Conservation (phyloP, 2,888 invertebrate species). For the Netelia melanura region DNA sequence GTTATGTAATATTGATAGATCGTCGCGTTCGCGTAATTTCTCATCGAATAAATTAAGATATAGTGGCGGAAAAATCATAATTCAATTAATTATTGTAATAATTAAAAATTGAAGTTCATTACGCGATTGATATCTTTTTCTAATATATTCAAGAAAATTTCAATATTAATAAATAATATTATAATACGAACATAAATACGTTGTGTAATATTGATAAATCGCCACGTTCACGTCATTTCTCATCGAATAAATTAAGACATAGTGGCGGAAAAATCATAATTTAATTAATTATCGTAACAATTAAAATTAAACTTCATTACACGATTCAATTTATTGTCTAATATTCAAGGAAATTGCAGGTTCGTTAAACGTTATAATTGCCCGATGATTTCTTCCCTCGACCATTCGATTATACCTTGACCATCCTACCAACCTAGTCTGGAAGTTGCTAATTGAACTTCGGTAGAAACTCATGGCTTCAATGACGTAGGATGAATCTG, state of each 20-base stretch:
- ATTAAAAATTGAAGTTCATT: background rate
- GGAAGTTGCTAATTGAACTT: constrained; percentile 48
- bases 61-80: no score
- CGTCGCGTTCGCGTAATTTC: no score
- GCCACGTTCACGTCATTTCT: no score
- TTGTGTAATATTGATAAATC: no score
- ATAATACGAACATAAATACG: no score
- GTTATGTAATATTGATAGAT: no score
- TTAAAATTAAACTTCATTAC: background rate
- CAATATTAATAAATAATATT: background rate
- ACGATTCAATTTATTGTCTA: background rate
- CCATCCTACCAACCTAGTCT: background rate
- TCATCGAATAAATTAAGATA: no score
- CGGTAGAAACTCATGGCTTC: constrained; percentile 5
- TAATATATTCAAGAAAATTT: background rate
- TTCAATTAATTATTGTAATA: no score
- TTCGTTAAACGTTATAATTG: background rate
- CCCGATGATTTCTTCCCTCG: background rate
- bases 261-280: no score
- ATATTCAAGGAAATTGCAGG: background rate
- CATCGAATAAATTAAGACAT: no score
- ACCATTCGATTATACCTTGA: background rate
- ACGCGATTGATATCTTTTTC: background rate
- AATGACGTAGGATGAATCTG: constrained; percentile 24
- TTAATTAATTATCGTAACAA: no score